Percentiles rank a stretch among this genome's conserved stretches.
These are phyloP conservation scores for Panopea generosa DNA, from an alignment of 2,888 invertebrate genomes.

Conservation along the genomic window DNA sequence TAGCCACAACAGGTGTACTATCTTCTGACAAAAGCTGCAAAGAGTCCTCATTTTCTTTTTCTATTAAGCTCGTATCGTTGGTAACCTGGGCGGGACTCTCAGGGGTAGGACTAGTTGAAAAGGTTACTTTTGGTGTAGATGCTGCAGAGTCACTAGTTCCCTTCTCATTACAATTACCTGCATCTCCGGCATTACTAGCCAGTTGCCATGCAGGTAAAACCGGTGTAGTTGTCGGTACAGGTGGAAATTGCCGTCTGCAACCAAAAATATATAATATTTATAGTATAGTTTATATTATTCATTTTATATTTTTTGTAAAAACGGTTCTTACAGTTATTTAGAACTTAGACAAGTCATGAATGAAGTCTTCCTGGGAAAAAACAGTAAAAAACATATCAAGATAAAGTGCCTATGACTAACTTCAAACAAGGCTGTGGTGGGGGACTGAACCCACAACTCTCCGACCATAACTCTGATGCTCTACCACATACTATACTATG, in stretches of 20 bases:
- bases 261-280: neutral
- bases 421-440: too few relatives aligned
- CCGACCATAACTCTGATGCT: too few relatives aligned
- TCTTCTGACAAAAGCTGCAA: slow-evolving; percentile 5
- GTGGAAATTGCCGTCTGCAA: slow-evolving; percentile 75
- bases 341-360: too few relatives aligned
- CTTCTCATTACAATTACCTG: slow-evolving; percentile 28
- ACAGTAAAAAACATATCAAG: too few relatives aligned
- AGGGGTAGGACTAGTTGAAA: slow-evolving; percentile 17
- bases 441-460: too few relatives aligned
- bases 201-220: slow-evolving; percentile 75
- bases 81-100: slow-evolving; percentile 1
- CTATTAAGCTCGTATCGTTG: neutral
- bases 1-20: slow-evolving; percentile 16
- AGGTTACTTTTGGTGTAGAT: slow-evolving; percentile 21
- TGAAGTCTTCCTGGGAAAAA: too few relatives aligned
- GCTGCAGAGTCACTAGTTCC: slow-evolving; percentile 6
- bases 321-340: too few relatives aligned
- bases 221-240: slow-evolving; percentile 68
- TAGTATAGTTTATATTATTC: too few relatives aligned
- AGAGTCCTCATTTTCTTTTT: neutral
- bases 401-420: too few relatives aligned
- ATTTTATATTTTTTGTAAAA: too few relatives aligned
- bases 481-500: too few relatives aligned
- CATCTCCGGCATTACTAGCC: slow-evolving; percentile 43